Base-by-base conservation (phyloP, 1,140 invertebrate species). In the Trichonephila clavata region DNA sequence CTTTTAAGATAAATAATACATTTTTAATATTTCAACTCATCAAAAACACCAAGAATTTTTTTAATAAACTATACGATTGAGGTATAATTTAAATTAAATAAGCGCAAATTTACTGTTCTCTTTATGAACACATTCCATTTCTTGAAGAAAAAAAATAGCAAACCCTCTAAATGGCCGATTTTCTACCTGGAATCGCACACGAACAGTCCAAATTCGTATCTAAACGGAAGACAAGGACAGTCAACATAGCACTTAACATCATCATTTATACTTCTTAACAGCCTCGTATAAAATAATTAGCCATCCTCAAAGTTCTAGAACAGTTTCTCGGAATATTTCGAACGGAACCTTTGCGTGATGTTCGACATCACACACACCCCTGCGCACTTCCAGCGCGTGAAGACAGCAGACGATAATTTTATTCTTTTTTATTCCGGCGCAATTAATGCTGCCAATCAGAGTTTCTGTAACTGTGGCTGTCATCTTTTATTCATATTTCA, bases 401-500 rank as follows among this genome's bases (percentile, higher is more conserved):
- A 90, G 86, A 88, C 80, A 84, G 80, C 77, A 57, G 50, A 63
- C 27, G 20, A n/a, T 50, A 43, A 84, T 84, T 84, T 84, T 32
- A 43, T 57, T 57, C 59, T 86, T 86, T 86, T 63, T 86, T 91
- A 43, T 84, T 84, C 63, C 21, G 60, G 1, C 59, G 60, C 90
- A 91, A 91, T 91, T 91, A 91, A 91, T 84, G 90, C 60, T 83
- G 80, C 59, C 90, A 83, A 84, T 91, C 80, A 90, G 50, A 65
- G 90, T 91, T 65, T 91, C 90, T 60, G 90, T 83, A 91, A 91
- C 90, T 83, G 21, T n/a, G 57, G 10, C 39, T 39, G 32, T 7
- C 50, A 91, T 91, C n/a, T 91, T 83, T 91, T 91, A 91, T 91
- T 91, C 90, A 84, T 91, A 91, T 91, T 91, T 91, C 90, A 91